These are phyloP conservation scores for Sorex fumeus DNA, from an alignment of 2,113 vertebrate genomes.

Conservation along the genomic window DNA sequence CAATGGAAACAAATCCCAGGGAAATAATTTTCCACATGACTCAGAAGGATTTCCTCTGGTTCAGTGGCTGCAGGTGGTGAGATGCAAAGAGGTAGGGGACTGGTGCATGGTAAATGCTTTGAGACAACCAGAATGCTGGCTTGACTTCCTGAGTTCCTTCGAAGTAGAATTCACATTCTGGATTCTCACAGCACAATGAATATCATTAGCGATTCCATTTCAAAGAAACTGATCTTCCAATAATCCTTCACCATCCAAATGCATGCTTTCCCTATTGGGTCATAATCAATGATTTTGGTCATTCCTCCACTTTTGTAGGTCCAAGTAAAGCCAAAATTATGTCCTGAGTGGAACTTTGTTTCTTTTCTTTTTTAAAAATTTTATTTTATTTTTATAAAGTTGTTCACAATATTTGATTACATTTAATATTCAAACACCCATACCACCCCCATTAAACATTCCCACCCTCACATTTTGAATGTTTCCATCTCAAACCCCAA, in stretches of 20 bases:
- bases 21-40: slow-evolving; percentile 30
- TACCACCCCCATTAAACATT: no score
- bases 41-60: slow-evolving; percentile 14
- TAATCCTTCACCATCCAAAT: background rate
- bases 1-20: slow-evolving; percentile 51
- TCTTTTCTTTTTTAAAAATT: no score
- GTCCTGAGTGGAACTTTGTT: background rate
- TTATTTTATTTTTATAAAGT: no score
- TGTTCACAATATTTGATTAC: no score
- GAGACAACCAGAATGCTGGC: background rate
- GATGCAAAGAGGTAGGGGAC: slow-evolving; percentile 64
- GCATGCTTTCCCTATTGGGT: background rate
- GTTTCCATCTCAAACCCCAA: no score
- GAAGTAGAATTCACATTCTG: background rate
- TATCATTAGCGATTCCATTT: background rate
- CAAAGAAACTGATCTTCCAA: background rate
- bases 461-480: no score
- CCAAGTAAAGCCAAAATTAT: background rate
- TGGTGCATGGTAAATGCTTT: background rate
- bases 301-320: background rate
- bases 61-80: slow-evolving; percentile 66
- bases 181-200: background rate
- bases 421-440: no score
- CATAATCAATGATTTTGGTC: background rate
- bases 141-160: background rate